Evolutionary conservation across 2,888 invertebrate species (phyloP).

Genomic region (Cantharis flavilabris): DNA sequence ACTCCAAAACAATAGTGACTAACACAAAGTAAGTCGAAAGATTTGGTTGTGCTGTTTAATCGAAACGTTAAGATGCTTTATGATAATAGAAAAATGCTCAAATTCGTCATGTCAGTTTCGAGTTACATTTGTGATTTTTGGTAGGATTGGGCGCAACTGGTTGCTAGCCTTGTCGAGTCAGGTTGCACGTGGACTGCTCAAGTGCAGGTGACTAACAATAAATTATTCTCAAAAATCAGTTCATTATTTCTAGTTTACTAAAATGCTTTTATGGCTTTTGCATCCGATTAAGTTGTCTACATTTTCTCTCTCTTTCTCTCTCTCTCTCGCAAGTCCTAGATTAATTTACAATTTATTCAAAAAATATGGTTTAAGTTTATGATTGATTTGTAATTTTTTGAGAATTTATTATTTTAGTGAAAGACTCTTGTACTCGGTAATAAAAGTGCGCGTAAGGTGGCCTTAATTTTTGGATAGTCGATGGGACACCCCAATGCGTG

Average conservation of each 20-base stretch:
- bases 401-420: not conserved
- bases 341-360: not conserved
- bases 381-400: not conserved
- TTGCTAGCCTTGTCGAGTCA: slow-evolving; percentile 83
- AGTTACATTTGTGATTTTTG: slow-evolving; percentile 41
- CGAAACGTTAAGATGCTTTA: slow-evolving; percentile 35
- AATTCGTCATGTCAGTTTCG: slow-evolving; percentile 1
- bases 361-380: not conserved
- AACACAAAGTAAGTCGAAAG: slow-evolving; percentile 5
- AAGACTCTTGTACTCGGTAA: not conserved
- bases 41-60: slow-evolving; percentile 45
- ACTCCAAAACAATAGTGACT: slow-evolving; percentile 5
- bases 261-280: not conserved
- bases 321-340: not conserved
- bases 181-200: slow-evolving; percentile 82
- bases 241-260: not conserved
- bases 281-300: not conserved
- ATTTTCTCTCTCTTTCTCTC: not conserved
- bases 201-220: slow-evolving; percentile 65
- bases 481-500: not conserved
- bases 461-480: not conserved
- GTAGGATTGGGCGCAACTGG: slow-evolving; percentile 85
- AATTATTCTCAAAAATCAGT: slow-evolving; percentile 14
- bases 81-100: not conserved
- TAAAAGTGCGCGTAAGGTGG: not conserved